Conservation (phyloP, 2,888 invertebrate species). For the Aspidiotus destructor region DNA sequence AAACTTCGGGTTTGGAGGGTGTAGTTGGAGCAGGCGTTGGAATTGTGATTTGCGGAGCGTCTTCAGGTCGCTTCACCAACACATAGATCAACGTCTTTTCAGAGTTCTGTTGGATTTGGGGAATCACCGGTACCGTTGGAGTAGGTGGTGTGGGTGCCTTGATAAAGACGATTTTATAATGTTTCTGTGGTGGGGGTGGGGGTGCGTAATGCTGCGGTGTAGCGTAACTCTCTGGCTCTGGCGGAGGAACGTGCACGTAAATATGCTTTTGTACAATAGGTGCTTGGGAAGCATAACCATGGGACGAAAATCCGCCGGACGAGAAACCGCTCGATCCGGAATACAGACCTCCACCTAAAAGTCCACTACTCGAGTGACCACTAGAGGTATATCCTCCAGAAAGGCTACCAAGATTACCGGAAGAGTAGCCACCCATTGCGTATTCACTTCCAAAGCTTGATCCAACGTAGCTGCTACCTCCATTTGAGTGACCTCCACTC, state of each 20-base stretch:
- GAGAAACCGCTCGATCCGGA: conserved; percentile 30
- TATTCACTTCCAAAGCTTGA: conserved; percentile 35
- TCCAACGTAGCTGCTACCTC: conserved; percentile 34
- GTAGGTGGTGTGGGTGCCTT: conserved; percentile 78
- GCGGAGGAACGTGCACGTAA: conserved; percentile 82
- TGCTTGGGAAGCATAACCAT: conserved; percentile 43
- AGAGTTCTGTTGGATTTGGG: conserved; percentile 65
- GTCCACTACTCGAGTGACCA: conserved; percentile 32
- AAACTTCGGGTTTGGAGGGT: conserved; percentile 80
- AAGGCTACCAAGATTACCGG: conserved; percentile 33
- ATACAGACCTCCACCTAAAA: conserved; percentile 28
- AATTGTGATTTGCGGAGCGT: conserved; percentile 67
- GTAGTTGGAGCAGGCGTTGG: conserved; percentile 69
- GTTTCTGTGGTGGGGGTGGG: conserved; percentile 67
- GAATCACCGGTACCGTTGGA: conserved; percentile 70
- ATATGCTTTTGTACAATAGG: conserved; percentile 74
- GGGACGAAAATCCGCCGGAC: conserved; percentile 41
- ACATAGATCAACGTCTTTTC: conserved; percentile 84
- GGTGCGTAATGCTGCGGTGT: conserved; percentile 50
- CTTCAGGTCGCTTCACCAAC: conserved; percentile 78
- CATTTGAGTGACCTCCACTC: conserved; percentile 32
- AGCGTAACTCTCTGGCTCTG: conserved; percentile 63
- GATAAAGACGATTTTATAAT: conserved; percentile 88
- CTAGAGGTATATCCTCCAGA: conserved; percentile 34
- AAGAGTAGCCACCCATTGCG: conserved; percentile 28